Evolutionary conservation across 2,113 vertebrate genomes (phyloP).

Genomic region (Taurulus bubalis): DNA sequence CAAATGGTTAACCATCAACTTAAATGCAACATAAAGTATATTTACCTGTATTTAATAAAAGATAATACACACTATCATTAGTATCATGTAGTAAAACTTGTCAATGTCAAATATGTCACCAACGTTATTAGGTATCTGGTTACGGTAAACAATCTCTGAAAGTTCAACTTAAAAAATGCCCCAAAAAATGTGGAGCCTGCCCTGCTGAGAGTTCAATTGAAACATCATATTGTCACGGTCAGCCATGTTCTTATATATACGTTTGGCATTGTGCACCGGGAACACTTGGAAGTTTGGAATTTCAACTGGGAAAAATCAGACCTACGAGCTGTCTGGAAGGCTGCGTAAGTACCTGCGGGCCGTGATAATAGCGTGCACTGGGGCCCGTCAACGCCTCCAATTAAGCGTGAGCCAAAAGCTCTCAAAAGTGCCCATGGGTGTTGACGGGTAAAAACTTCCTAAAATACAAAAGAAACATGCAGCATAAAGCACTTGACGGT

Average conservation of each 20-base stretch:
- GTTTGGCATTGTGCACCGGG: not conserved
- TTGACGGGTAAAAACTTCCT: conserved; percentile 3
- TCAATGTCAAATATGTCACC: not conserved
- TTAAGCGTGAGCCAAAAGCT: not conserved
- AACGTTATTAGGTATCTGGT: not conserved
- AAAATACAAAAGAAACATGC: conserved; percentile 51
- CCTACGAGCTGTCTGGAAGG: not conserved
- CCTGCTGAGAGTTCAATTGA: not conserved
- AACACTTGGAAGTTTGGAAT: not conserved
- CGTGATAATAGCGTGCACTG: not conserved
- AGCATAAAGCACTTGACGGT: conserved; percentile 71
- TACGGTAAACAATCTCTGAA: not conserved
- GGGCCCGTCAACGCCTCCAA: not conserved
- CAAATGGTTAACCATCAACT: not conserved
- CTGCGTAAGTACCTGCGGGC: not conserved
- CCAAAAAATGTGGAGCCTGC: no score
- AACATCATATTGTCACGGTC: not conserved
- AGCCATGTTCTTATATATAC: not conserved
- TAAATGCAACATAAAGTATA: not conserved
- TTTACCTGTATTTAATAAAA: not conserved
- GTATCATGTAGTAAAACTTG: not conserved
- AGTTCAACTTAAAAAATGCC: no score
- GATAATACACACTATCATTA: not conserved
- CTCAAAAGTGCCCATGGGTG: not conserved
- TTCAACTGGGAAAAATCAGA: not conserved